Percentiles rank a stretch among this genome's conserved stretches.
Evolutionary conservation across 2,797 vertebrate genomes (phyloP).

Genomic region (Toxotes lorentzi): DNA sequence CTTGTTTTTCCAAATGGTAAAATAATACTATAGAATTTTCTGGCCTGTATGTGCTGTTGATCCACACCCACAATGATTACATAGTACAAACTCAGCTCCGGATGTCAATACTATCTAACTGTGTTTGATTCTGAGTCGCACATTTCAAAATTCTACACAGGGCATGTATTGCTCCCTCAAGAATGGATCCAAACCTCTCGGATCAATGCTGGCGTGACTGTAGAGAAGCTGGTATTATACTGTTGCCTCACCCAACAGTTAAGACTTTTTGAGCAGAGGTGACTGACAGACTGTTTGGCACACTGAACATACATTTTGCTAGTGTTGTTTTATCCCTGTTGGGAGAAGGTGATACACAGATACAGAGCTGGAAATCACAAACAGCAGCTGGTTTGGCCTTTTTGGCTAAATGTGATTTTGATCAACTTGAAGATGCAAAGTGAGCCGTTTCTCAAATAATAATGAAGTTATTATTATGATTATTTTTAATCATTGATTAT

Average conservation of each 20-base stretch:
- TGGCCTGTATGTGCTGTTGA: background rate
- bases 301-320: conserved; percentile 14
- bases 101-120: conserved; percentile 13
- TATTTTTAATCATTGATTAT: background rate
- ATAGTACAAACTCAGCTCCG: conserved; percentile 3
- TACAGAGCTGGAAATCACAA: conserved; percentile 6
- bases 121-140: background rate
- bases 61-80: conserved; percentile 8
- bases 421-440: background rate
- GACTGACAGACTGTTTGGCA: conserved; percentile 29
- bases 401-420: background rate
- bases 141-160: conserved; percentile 14
- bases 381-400: background rate
- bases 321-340: conserved; percentile 31
- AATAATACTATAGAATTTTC: background rate
- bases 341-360: background rate
- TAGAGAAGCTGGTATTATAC: background rate
- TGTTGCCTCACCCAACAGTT: conserved; percentile 32
- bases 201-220: conserved; percentile 26
- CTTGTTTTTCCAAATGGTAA: background rate
- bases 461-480: background rate
- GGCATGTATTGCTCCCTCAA: conserved; percentile 2
- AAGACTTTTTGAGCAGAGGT: conserved; percentile 30
- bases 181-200: conserved; percentile 2
- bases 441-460: background rate